Base-by-base conservation (phyloP, 2,888 invertebrate species). In the Balanococcus diminutus region DNA sequence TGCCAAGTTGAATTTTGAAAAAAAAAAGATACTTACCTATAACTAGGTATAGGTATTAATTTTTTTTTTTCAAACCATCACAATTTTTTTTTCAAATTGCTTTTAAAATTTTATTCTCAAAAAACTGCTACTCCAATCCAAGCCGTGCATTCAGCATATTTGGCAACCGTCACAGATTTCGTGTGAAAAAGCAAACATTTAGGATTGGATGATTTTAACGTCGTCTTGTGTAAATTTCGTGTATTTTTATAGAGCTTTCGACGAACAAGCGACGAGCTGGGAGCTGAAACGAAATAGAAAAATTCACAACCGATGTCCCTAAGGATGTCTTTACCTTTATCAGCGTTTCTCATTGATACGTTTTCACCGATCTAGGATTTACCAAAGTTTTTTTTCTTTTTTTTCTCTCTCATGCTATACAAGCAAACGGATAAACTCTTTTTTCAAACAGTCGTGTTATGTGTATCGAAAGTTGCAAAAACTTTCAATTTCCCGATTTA, bases 291-390 rank as follows among this genome's bases (percentile, higher is more conserved):
- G 61, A 67, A 67, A 67, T 67, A 67, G 61, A 67, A 67, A 67
- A 75, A 75, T 32, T 75, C 75, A 75, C 75, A 75, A 75, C 75
- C 75, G 75, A 32, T 75, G 75, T 75, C 75, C 75, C 75, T 25
- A 75, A 75, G 75, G 75, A 75, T 75, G 75, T 75, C 32, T 75
- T 75, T 75, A 75, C 75, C 75, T 75, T 75, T 75, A 75, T 75
- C 75, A 75, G 32, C 75, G 75, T 75, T 75, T 75, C 32, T 75
- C 75, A 75, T 75, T 75, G 75, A 75, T 75, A 75, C 75, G 75
- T 36, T 32, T 75, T 75, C 75, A 75, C 31, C 75, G 75, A 32
- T 75, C 75, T 36, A 32, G 75, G 75, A 75, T 75, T 75, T 75
- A n/a, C 32, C 32, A 31, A 75, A 19, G n/a, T 36, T 75, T 75